A percentile compares a stretch with the other conserved stretches of the same genome.
These are phyloP conservation scores for Typhlomys cinereus DNA, from an alignment of 2,113 vertebrate genomes.

Conservation along the genomic window DNA sequence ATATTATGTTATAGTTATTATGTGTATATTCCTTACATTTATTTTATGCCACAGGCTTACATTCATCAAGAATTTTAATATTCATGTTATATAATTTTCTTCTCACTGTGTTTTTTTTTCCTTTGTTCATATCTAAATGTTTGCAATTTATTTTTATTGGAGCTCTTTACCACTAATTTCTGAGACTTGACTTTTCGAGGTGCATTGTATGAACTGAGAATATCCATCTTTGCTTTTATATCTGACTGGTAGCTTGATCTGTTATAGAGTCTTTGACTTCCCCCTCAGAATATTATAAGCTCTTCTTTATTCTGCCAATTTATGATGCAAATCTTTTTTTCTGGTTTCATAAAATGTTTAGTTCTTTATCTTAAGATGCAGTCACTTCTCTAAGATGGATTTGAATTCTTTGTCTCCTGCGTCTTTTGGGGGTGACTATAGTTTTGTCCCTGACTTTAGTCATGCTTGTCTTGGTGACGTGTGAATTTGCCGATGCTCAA, in stretches of 20 bases:
- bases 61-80: neutral
- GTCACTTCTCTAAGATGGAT: neutral
- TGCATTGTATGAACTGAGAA: neutral
- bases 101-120: neutral
- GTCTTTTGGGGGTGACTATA: neutral
- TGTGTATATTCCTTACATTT: neutral
- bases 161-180: neutral
- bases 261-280: neutral
- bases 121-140: neutral
- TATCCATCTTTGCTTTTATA: neutral
- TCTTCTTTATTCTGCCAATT: neutral
- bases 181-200: slow-evolving; percentile 8
- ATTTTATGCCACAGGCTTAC: neutral
- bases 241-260: neutral
- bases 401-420: neutral
- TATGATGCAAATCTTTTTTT: neutral
- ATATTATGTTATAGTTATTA: neutral
- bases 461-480: neutral
- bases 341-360: neutral
- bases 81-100: neutral
- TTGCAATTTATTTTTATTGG: neutral
- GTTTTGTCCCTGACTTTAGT: neutral
- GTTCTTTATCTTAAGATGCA: neutral
- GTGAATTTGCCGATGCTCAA: too few relatives aligned
- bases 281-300: neutral